phyloP scores from a whole-genome alignment of 2,888 invertebrate genomes.

The Aplocera efformata region DNA sequence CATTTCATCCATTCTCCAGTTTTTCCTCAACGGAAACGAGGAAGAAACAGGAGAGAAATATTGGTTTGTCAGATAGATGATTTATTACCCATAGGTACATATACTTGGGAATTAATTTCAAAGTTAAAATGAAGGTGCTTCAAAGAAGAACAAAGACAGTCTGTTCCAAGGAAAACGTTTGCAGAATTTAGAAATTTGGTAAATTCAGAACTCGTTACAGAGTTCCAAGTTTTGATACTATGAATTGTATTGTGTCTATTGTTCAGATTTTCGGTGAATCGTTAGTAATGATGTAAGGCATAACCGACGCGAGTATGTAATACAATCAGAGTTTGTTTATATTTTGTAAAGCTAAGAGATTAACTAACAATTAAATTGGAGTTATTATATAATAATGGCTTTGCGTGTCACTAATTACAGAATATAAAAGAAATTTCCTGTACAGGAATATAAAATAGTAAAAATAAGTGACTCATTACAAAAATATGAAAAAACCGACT shows the following conservation, averaged over 20 bases:
- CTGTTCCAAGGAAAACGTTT: neutral
- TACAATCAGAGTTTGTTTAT: no score
- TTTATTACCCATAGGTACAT: neutral
- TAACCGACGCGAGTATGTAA: no score
- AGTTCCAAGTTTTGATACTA: neutral
- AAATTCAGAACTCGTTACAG: slow-evolving; percentile 1
- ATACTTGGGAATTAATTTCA: neutral
- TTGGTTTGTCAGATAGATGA: neutral
- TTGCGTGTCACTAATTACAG: no score
- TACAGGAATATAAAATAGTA: no score
- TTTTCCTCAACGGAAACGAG: neutral
- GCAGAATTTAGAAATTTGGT: no score
- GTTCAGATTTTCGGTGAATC: neutral
- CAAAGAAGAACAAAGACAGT: neutral
- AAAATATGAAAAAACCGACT: no score
- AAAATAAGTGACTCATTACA: no score
- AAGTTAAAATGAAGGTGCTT: neutral
- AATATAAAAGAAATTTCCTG: no score
- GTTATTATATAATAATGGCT: no score
- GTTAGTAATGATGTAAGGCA: no score
- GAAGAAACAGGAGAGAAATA: neutral
- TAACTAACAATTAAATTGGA: no score
- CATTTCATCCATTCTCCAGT: neutral
- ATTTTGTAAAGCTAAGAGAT: no score
- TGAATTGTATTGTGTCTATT: neutral